Base-by-base conservation (phyloP, 2,113 vertebrate species). In the Ammodytes marinus region DNA sequence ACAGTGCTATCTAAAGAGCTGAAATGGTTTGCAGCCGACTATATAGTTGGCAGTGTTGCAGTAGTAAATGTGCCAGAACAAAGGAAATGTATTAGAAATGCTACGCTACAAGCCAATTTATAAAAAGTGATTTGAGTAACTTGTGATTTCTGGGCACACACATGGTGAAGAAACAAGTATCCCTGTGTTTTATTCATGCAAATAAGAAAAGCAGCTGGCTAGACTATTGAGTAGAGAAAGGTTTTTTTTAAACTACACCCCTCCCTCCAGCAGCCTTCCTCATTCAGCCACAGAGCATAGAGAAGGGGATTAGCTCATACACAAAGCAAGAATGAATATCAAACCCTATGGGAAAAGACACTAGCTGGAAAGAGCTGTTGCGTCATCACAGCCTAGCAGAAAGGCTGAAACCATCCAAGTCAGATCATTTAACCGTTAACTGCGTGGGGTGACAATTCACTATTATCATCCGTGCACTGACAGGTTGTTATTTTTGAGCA, bases 291-390 rank as follows among this genome's bases (percentile, higher is more conserved):
- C 73, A 64, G 54, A 80, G 84, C 82, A 89, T 71, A 77, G 89
- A 88, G 66, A 86, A 85, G 17, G 59, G 89, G 90, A 92, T 91
- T 92, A 94, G 71, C 74, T 79, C 60, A 76, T 27, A 27, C 80
- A 88, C 81, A 86, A 91, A 86, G 86, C 77, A 27, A 49, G 58
- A 88, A 78, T 82, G 86, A 89, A 85, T 83, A 80, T 84, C 43
- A 84, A 79, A 74, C 72, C 69, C 79, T 71, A 65, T 76, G 74
- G 82, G 87, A 81, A 88, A 83, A 80, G 82, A 82, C 64, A 57
- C 65, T 67, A 61, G 45, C 43, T 63, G 73, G 84, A 59, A 37
- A 9, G 55, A 81, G 78, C 74, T 68, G 66, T 79, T 61, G 50
- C 77, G 57, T 85, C 83, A 80, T 42, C 37, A 37, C 71, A 84